Conservation (phyloP, 2,888 invertebrate species). For the Phengaris arion region DNA sequence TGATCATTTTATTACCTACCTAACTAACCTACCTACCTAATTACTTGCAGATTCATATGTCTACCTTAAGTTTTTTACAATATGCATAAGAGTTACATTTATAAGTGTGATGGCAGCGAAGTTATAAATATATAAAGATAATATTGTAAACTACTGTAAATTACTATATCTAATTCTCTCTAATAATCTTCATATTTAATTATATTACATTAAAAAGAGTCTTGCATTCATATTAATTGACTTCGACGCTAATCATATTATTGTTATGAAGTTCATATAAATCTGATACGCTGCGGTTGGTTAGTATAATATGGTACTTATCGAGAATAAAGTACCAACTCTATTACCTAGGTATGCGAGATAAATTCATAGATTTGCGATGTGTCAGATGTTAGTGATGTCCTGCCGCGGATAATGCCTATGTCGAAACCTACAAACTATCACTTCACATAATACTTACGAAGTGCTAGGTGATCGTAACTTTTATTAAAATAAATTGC, state of each 20-base stretch:
- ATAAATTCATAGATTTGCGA: background rate
- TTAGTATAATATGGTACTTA: conserved; percentile 1
- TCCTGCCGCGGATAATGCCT: background rate
- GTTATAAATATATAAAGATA: background rate
- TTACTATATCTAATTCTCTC: background rate
- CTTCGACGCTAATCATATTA: background rate
- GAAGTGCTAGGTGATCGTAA: conserved; percentile 31
- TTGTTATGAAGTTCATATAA: conserved; percentile 8
- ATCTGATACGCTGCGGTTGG: conserved; percentile 5
- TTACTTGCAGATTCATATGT: too few species aligned
- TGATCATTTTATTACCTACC: too few species aligned
- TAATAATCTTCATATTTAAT: too few species aligned
- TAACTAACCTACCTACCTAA: too few species aligned
- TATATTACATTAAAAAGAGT: background rate
- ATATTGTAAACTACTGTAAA: background rate
- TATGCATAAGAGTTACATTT: background rate
- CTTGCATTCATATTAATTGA: background rate
- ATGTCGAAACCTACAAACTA: conserved; percentile 6
- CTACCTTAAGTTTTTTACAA: too few species aligned
- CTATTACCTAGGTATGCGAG: background rate
- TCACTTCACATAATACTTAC: conserved; percentile 17
- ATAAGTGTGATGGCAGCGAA: background rate
- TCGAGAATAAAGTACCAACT: background rate
- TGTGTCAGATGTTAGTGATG: background rate
- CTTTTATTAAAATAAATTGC: conserved; percentile 32